Percentiles rank a stretch among this genome's conserved stretches.
Conservation (phyloP, 2,888 invertebrate genomes). For the Osmoderma eremita region DNA sequence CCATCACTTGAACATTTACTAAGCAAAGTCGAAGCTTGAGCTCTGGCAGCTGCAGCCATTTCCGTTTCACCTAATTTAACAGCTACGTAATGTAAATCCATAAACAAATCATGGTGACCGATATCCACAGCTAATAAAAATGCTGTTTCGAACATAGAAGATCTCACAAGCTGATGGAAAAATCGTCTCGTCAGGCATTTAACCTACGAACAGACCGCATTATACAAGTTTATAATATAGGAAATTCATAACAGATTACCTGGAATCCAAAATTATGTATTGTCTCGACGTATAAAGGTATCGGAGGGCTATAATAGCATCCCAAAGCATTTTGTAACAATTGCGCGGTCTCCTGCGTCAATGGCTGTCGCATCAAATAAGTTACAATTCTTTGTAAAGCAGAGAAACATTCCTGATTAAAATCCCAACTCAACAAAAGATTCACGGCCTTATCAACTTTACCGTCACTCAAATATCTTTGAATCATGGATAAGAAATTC, state of each 20-base stretch:
- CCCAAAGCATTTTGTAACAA: constrained; percentile 82
- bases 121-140: constrained; percentile 87
- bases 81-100: constrained; percentile 84
- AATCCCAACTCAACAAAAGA: constrained; percentile 73
- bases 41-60: constrained; percentile 76
- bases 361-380: constrained; percentile 69
- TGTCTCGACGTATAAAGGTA: constrained; percentile 73
- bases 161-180: constrained; percentile 85
- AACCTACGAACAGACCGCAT: constrained; percentile 65
- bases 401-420: constrained; percentile 79
- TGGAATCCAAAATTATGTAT: constrained; percentile 78
- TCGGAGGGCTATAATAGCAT: constrained; percentile 78
- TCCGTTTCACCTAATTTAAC: constrained; percentile 69
- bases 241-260: constrained; percentile 47
- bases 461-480: constrained; percentile 71
- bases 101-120: constrained; percentile 86
- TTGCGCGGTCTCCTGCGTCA: constrained; percentile 72
- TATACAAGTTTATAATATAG: background rate
- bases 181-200: constrained; percentile 86
- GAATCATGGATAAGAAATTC: constrained; percentile 54
- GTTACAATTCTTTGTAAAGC: constrained; percentile 79
- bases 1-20: constrained; percentile 62
- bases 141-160: constrained; percentile 81
- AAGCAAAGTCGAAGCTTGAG: constrained; percentile 69
- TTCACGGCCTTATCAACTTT: constrained; percentile 77